Base-by-base conservation (phyloP, 1,140 invertebrate genomes). In the Drosophila navojoa region DNA sequence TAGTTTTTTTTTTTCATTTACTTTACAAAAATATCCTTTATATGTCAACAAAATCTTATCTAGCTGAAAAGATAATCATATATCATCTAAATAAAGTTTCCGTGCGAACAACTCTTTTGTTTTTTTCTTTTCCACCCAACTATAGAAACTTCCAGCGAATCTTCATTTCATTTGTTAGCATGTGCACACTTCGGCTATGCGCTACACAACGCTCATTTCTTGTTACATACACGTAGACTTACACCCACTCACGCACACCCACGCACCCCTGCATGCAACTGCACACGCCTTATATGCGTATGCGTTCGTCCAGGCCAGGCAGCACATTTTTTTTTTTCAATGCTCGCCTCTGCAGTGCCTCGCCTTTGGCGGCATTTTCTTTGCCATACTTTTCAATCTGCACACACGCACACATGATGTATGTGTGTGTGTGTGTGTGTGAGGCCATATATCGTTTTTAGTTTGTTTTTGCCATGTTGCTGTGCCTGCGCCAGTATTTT, bases 321-420 rank as follows among this genome's bases (percentile, higher is more conserved):
- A 70, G 60, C 69, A 70, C n/a, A 44, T 70, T 74, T 63, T 55
- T 66, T 70, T 74, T 63, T 55, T 66, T 66, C 71, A 74, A 70
- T 69, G 68, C 55, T 71, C 60, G 53, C 40, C 40, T 60, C 42
- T 50, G 16, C 38, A 45, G 67, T 52, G 59, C 32, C 61, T 72
- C 40, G 76, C 76, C 73, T 72, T 76, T 79, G 68, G 76, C 76
- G 68, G 76, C 84, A 74, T 79, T 87, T 87, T 87, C 84, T 87
- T 87, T 89, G 71, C 79, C 76, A 73, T 77, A 79, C 76, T 89
- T 82, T 87, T 82, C 61, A 72, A 86, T 82, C 54, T 29, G 32
- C 49, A 52, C 54, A 66, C 60, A 76, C 68, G 72, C 27, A 49
- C 49, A 52, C 19, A 63, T 45, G 7, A 60, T 63, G 55, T 71